These are phyloP conservation scores for Lichenostomus cassidix DNA, from an alignment of 2,113 vertebrate species.

Conservation along the genomic window DNA sequence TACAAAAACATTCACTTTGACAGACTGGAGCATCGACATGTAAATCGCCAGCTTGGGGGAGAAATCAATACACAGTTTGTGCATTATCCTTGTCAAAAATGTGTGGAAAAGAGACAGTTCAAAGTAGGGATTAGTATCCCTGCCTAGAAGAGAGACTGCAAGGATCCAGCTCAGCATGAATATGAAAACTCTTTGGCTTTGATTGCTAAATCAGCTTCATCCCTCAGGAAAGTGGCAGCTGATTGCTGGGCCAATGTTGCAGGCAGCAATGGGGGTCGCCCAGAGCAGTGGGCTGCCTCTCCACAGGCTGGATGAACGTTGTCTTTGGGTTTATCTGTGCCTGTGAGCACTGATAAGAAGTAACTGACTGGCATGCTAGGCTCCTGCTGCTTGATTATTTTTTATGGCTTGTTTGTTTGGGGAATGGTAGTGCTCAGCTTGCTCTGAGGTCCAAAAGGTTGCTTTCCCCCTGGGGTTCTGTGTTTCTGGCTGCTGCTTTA, in stretches of 20 bases:
- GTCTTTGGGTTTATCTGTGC: neutral
- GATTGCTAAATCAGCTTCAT: neutral
- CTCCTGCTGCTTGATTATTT: neutral
- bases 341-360: neutral
- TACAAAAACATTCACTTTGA: neutral
- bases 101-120: neutral
- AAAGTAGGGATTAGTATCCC: neutral
- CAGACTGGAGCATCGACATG: neutral
- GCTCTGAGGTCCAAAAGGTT: neutral
- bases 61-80: neutral
- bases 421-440: neutral
- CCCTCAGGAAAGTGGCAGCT: neutral
- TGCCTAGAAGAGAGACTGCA: neutral
- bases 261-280: neutral
- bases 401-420: constrained; percentile 28
- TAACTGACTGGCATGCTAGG: neutral
- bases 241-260: fast-evolving
- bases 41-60: fast-evolving
- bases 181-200: neutral
- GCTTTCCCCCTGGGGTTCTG: neutral
- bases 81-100: neutral
- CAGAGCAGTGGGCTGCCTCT: neutral
- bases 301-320: neutral
- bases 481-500: neutral
- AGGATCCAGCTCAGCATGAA: neutral